These are phyloP conservation scores for Cabera pusaria DNA, from an alignment of 2,888 invertebrate species.

Conservation along the genomic window DNA sequence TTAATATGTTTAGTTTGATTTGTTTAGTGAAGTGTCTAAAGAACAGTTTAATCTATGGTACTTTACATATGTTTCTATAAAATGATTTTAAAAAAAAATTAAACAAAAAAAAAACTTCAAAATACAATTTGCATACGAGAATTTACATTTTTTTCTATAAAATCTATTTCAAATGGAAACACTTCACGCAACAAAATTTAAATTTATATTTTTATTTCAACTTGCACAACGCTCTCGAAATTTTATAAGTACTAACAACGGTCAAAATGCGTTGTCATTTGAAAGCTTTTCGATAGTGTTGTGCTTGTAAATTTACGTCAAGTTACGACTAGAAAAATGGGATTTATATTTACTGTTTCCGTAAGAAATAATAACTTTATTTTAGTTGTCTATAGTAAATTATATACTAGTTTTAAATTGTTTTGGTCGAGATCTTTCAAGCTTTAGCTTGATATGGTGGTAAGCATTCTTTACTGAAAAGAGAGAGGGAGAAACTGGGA, in stretches of 20 bases:
- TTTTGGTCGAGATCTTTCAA: too few species aligned
- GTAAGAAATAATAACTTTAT: too few species aligned
- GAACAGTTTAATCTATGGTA: too few species aligned
- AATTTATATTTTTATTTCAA: conserved; percentile 11
- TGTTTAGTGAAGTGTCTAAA: conserved; percentile 25
- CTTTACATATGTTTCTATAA: too few species aligned
- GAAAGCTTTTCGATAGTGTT: conserved; percentile 14
- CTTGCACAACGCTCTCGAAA: conserved; percentile 8
- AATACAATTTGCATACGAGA: neutral
- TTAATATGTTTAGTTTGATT: conserved; percentile 42
- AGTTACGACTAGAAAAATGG: conserved; percentile 24
- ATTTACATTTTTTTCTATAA: neutral
- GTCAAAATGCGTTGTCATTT: neutral
- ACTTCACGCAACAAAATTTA: conserved; percentile 11
- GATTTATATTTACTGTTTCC: too few species aligned
- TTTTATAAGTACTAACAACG: neutral
- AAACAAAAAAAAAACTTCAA: too few species aligned
- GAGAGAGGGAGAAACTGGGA: too few species aligned
- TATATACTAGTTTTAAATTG: too few species aligned
- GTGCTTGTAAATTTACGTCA: conserved; percentile 13
- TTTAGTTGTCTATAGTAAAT: too few species aligned
- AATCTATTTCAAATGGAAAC: neutral
- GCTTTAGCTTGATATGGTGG: too few species aligned
- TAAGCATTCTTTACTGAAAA: too few species aligned
- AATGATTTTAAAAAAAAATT: too few species aligned